phyloP scores from a whole-genome alignment of 64 coral and sea anemone species.

The Trachythela sp. region DNA sequence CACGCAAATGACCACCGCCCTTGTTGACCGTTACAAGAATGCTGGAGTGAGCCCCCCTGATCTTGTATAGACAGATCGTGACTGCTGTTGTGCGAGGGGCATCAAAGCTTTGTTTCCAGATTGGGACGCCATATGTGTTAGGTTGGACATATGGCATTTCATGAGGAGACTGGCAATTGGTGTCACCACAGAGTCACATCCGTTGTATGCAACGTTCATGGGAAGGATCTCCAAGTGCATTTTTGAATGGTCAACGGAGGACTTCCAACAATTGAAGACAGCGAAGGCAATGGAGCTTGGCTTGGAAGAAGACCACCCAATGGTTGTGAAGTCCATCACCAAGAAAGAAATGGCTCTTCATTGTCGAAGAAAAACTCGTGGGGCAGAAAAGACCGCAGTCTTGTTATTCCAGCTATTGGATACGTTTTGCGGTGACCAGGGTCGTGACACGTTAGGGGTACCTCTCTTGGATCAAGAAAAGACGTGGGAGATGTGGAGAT shows the following conservation, averaged over 20 bases:
- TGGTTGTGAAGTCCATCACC: neutral
- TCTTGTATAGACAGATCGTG: constrained; percentile 36
- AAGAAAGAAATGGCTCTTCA: constrained; percentile 26
- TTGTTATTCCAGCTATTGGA: neutral
- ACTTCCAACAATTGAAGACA: neutral
- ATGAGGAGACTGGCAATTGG: constrained; percentile 47
- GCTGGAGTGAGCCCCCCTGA: neutral
- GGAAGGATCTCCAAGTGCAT: constrained; percentile 48
- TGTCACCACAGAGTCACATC: constrained; percentile 49
- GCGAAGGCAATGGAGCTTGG: constrained; percentile 11
- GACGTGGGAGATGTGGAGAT: neutral
- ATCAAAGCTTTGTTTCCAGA: constrained; percentile 33
- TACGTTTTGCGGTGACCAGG: neutral
- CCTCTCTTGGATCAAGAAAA: neutral
- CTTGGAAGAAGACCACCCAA: neutral
- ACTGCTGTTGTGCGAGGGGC: constrained; percentile 32
- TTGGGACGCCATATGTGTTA: constrained; percentile 25
- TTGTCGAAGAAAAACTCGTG: constrained; percentile 22
- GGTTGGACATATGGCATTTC: constrained; percentile 52
- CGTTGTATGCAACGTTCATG: constrained; percentile 39
- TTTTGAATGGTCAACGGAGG: constrained; percentile 47
- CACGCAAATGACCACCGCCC: constrained; percentile 24
- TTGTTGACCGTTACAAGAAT: neutral
- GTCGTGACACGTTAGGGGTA: neutral
- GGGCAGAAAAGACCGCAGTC: neutral